Evolutionary conservation across 2,113 vertebrate species (phyloP), one percentile per base, ranked within the genome.

Genomic region (Microcebus ravelobensis): DNA sequence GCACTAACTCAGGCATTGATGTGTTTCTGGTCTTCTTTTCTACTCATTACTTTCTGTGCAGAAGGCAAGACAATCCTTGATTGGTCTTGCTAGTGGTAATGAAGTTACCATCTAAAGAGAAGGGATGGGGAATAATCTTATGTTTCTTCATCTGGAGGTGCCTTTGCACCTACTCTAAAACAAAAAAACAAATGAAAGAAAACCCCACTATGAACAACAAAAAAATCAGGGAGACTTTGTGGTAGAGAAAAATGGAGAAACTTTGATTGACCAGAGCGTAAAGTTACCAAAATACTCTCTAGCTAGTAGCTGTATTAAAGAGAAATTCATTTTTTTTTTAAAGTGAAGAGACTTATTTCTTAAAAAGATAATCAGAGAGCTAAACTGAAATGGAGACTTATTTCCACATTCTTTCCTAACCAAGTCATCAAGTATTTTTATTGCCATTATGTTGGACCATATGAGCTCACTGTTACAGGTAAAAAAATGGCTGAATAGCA

Each of bases 141-240:
- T 73, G 42, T 97, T 91, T 96, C 80, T 83, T 96, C 39, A 50
- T 89, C 52, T 77, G 34, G 70, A 84, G 52, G 31, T 85, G 14
- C 34, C n/a, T 61, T 94, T 83, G 59, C 17, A 80, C 14, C 8
- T 93, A 21, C 18, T 76, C 7, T 81, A 14, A 68, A 39, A 80
- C 7, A 65, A 63, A 6, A 6, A 18, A 68, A 39, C 79, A 12
- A 97, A 63, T 17, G 31, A n/a, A 84, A 67, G 96, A 63, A 80
- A 34, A 59, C 34, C 4, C 57, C 13, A 52, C 34, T 20, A 50
- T 8, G 52, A n/a, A 5, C 50, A 42, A 27, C 2, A 74, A 52
- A 86, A 57, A 80, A 77, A 8, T 45, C 10, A 45, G 34, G 71
- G 25, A 50, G 50, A 74, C 1, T 17, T 90, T 88, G 29, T 71